Conservation (phyloP, 2,888 invertebrate species). For the Sicus ferrugineus region DNA sequence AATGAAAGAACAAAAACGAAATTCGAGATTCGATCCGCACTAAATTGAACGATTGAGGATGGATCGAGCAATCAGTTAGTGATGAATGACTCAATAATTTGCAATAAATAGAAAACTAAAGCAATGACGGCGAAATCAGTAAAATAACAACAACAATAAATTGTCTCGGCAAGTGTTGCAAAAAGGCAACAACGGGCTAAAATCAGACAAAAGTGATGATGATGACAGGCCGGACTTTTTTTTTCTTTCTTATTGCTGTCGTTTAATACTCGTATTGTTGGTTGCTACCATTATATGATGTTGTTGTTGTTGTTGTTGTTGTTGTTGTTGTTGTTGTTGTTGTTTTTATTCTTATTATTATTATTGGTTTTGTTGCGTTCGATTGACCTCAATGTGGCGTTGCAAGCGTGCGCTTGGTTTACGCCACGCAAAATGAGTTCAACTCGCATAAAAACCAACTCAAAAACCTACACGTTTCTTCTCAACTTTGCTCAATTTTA, state of each 20-base stretch:
- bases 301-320: background rate
- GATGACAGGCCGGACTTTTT: background rate
- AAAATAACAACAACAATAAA: conserved; percentile 13
- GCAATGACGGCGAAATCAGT: background rate
- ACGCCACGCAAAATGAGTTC: conserved; percentile 20
- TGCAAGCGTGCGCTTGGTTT: conserved; percentile 28
- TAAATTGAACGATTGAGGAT: background rate
- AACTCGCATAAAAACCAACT: background rate
- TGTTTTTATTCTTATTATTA: background rate
- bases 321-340: conserved; percentile 10
- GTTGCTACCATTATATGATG: background rate
- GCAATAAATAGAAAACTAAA: conserved; percentile 18
- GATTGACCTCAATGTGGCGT: conserved; percentile 28
- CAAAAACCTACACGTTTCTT: conserved; percentile 3
- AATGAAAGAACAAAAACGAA: conserved; percentile 10
- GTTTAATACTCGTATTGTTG: background rate
- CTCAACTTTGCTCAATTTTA: conserved; percentile 7
- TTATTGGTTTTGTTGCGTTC: conserved; percentile 22
- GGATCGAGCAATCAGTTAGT: background rate
- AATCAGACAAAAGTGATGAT: conserved; percentile 10
- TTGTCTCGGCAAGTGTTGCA: background rate
- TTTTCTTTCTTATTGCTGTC: background rate
- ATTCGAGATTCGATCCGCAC: background rate
- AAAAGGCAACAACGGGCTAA: background rate
- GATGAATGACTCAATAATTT: conserved; percentile 28